These are phyloP conservation scores for Salpingus planirostris DNA, from an alignment of 2,888 invertebrate genomes.

Conservation along the genomic window DNA sequence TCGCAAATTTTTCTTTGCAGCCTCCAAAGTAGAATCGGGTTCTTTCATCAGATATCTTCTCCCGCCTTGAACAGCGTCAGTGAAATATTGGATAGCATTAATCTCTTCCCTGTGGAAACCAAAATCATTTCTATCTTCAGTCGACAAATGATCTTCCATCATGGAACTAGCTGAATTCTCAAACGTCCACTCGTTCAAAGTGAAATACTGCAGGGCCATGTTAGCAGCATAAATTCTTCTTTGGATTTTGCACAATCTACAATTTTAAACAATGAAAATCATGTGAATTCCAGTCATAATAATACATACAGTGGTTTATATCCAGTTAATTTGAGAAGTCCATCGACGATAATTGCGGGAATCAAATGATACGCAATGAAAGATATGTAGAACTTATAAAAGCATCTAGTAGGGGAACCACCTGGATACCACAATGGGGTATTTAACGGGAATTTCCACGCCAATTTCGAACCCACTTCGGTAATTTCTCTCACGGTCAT, in stretches of 20 bases:
- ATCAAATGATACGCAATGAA: conserved; percentile 67
- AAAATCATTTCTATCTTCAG: conserved; percentile 36
- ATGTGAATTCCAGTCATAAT: neutral
- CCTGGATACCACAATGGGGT: conserved; percentile 60
- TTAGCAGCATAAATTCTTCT: conserved; percentile 69
- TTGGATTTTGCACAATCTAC: conserved; percentile 69
- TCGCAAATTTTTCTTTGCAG: conserved; percentile 45
- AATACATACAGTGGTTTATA: conserved; percentile 55
- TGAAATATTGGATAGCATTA: conserved; percentile 46
- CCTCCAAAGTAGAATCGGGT: conserved; percentile 42
- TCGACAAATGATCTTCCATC: conserved; percentile 45
- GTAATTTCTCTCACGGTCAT: conserved; percentile 59
- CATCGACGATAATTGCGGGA: conserved; percentile 69
- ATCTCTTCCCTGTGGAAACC: conserved; percentile 32
- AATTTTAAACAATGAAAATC: neutral
- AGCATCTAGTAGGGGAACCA: conserved; percentile 47
- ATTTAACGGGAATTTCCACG: conserved; percentile 54
- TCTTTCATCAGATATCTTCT: conserved; percentile 61
- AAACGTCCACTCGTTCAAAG: conserved; percentile 70
- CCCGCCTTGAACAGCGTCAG: conserved; percentile 50
- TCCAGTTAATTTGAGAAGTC: conserved; percentile 53
- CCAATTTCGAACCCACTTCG: conserved; percentile 44
- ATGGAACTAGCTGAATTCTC: conserved; percentile 51
- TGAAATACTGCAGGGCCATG: conserved; percentile 63
- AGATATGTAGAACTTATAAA: conserved; percentile 54